Evolutionary conservation across 1,140 invertebrate species (phyloP).

Genomic region (Neotoxoptera formosana): DNA sequence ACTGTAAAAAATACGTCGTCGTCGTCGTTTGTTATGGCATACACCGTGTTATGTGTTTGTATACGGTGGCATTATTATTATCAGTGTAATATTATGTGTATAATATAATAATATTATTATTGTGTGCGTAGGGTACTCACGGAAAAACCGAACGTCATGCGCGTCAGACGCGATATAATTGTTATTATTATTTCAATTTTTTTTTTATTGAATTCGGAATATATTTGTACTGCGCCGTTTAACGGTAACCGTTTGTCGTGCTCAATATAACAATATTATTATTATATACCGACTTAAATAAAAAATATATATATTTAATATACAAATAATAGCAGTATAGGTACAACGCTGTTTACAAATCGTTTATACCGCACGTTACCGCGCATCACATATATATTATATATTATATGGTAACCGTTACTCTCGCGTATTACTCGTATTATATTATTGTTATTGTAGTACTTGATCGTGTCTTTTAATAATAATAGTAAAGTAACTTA

Average conservation of each 20-base stretch:
- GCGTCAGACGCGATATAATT: not conserved
- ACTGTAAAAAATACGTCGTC: not conserved
- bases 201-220: not conserved
- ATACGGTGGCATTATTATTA: not conserved
- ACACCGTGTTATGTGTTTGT: too few relatives aligned
- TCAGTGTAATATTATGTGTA: not conserved
- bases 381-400: too few relatives aligned
- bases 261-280: constrained; percentile 17
- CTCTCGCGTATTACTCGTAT: not conserved
- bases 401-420: not conserved
- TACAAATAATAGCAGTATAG: not conserved
- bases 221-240: not conserved
- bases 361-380: not conserved
- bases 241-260: constrained; percentile 21
- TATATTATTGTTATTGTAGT: too few relatives aligned
- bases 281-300: constrained; percentile 13
- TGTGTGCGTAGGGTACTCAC: not conserved
- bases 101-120: not conserved
- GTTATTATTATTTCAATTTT: not conserved
- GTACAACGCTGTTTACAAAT: not conserved
- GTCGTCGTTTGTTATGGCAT: not conserved
- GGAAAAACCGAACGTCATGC: constrained; percentile 18
- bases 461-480: not conserved
- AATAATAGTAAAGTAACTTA: not conserved
- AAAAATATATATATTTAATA: too few relatives aligned